Base-by-base conservation (phyloP, 2,797 vertebrate species). In the Emydoidea blandingii region DNA sequence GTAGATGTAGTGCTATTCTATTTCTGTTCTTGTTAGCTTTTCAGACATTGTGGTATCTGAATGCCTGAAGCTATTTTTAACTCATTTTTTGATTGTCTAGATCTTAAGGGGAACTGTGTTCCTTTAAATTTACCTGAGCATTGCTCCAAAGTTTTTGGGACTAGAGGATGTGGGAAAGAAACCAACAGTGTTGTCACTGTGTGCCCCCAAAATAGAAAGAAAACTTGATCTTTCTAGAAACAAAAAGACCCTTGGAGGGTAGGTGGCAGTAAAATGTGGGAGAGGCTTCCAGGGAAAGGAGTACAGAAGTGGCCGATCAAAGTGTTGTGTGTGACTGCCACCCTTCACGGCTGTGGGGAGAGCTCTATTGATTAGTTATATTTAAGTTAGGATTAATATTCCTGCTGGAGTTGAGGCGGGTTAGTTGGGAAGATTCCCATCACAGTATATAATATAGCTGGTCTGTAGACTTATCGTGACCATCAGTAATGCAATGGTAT, bases 31-130 rank as follows among this genome's bases (percentile, higher is more conserved):
- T 37, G 87, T 82, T 34, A 2, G 37, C 91, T 93, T 90, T 80
- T 78, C 83, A 83, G 1, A 76, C 27, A 44, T 16, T 47, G 6
- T 47, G 25, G 10, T 87, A 84, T 80, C 6, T 87, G 29, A 1
- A 29, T 78, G 15, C 44, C 8, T 47, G 25, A 76, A 29, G 41
- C 23, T 76, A 29, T 29, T 76, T 76, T 47, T 47, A 47, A 16
- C 37, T 76, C n/a, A 79, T 85, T 2, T 52, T 87, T 93, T 91
- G 25, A 11, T 52, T 25, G 7, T 62, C 18, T 81, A 18, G 29
- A 52, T 83, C 89, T 83, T 82, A 78, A 90, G 74, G n/a, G 15
- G 81, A 12, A 78, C 59, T 52, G 79, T 91, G 3, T 91, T 85
- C 29, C 57, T 1, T 1, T 81, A 87, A 37, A 72, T 94, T 84